Evolutionary conservation across 2,113 vertebrate species (phyloP), one percentile per base, ranked within the genome.

Genomic region (Ibidorhyncha struthersii): DNA sequence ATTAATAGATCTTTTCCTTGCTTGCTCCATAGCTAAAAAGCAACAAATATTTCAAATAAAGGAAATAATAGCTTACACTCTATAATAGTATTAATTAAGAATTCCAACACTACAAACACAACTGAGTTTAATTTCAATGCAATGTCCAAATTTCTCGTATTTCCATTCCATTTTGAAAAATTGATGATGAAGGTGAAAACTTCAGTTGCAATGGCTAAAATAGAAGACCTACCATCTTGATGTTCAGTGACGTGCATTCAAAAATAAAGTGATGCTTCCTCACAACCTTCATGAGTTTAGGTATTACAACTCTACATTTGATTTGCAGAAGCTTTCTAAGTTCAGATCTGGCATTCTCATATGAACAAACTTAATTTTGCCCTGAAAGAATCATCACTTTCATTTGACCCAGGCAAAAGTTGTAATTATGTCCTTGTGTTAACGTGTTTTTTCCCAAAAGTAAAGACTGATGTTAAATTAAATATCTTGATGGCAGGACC

Each of bases 211-310:
- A 83, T 70, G 62, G 14, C 63, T 47, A 50, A 76, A 82, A 69
- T 4, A 50, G 49, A 82, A 63, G 34, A 25, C n/a, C 43, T 72
- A 53, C 20, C 13, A 43, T 34, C 43, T n/a, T 73, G 20, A 52
- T 36, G 7, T 32, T 63, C 19, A 41, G 7, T 36, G 0, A 0
- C 7, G 2, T 10, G 8, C 23, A 32, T 59, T 63, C 49, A 78
- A 63, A 89, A 72, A 55, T 38, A 55, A 69, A 50, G 14, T 10
- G 8, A 82, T 32, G 22, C 11, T 83, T 83, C 34, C 36, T 56
- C 50, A 22, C 26, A 72, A 82, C 8, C 34, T 69, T 34, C 23
- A 12, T 18, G n/a, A 84, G 43, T 34, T 56, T 73, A 43, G 8
- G 17, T 66, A 58, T 85, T 26, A 74, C 7, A 87, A 52, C 4